Base-by-base conservation (phyloP, 1,140 invertebrate genomes). In the Philaenus spumarius region DNA sequence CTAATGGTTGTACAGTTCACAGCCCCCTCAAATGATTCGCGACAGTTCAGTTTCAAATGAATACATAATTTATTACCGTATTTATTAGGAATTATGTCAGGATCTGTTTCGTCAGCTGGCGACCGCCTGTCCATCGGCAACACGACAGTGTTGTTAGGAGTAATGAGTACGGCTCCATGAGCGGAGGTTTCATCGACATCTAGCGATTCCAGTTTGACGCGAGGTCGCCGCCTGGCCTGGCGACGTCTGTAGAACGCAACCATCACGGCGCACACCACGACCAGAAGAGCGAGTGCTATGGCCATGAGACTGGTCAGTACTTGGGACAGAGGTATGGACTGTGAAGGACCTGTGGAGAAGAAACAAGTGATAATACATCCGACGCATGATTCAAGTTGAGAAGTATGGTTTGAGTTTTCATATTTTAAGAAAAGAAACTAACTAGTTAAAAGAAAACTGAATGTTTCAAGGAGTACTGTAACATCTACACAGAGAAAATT, bases 21-120 rank as follows among this genome's bases (percentile, higher is more conserved):
- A 9, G 9, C 35, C 35, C 35, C n/a, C 35, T n/a, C n/a, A 48
- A 22, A n/a, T n/a, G n/a, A n/a, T n/a, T n/a, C n/a, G n/a, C n/a
- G n/a, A n/a, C n/a, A n/a, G n/a, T n/a, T n/a, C n/a, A n/a, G n/a
- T n/a, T n/a, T n/a, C n/a, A n/a, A n/a, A n/a, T n/a, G 17, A 71
- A 80, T n/a, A n/a, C n/a, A n/a, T n/a, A n/a, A n/a, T n/a, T n/a
- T n/a, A n/a, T 81, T 71, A 89, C 88, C 87, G 75, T 89, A 87
- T 77, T 89, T 84, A 77, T 86, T 87, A 61, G 86, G 84, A 73
- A 90, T 89, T 64, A 90, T 88, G 72, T 90, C 88, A 15, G 88
- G 87, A 76, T 90, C 83, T 23, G 83, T 82, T 67, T 86, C 84
- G 63, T 77, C 59, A 54, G 67, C 57, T 35, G 65, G 65, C 6